Percentiles rank a stretch among this genome's conserved stretches.
phyloP scores from a whole-genome alignment of 2,797 vertebrate genomes.

The Lophotriccus pileatus region DNA sequence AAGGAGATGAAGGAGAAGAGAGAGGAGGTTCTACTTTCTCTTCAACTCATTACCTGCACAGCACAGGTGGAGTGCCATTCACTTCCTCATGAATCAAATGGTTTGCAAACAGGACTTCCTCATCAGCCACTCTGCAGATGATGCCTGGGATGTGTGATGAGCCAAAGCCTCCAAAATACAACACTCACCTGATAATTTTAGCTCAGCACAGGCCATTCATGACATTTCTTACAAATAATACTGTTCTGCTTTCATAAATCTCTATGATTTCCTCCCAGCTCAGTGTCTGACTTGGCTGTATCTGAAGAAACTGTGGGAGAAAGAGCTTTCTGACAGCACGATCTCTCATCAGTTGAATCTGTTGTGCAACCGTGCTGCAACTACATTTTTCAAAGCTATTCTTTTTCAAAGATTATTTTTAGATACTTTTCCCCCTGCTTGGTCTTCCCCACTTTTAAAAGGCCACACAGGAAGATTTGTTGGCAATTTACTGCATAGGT shows the following conservation, averaged over 20 bases:
- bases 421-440: background rate
- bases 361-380: background rate
- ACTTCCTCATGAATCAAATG: background rate
- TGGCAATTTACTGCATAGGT: background rate
- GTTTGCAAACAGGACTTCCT: background rate
- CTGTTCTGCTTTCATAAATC: background rate
- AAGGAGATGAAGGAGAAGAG: background rate
- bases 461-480: background rate
- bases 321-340: background rate
- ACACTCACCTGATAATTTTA: background rate
- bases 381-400: background rate
- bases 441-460: background rate
- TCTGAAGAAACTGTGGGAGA: background rate
- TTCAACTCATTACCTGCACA: background rate
- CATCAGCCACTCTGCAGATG: background rate
- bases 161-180: background rate
- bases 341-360: background rate
- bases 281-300: background rate
- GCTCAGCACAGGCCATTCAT: background rate
- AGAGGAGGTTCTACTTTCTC: background rate
- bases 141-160: background rate
- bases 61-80: rapidly evolving
- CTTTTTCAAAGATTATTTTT: constrained; percentile 5
- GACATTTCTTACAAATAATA: background rate
- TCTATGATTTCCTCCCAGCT: background rate